Evolutionary conservation across 1,140 invertebrate genomes (phyloP).

Genomic region (Drosophila tropicalis): DNA sequence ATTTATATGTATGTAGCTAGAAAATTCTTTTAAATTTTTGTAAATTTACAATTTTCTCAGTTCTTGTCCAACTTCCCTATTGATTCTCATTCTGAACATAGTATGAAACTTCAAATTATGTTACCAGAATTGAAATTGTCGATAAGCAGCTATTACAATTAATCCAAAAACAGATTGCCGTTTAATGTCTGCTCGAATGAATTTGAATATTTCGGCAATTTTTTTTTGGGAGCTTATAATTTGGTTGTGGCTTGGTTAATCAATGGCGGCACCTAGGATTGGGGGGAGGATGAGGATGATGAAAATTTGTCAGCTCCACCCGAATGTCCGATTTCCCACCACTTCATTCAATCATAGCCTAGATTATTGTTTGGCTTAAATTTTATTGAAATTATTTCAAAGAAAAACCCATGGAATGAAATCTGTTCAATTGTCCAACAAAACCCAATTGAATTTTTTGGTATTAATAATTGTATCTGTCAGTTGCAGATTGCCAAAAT

Average conservation of each 20-base stretch:
- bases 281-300: too few species aligned
- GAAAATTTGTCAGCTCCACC: too few species aligned
- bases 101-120: neutral
- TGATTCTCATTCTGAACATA: too few species aligned
- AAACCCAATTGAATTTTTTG: neutral
- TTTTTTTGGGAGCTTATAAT: neutral
- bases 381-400: neutral
- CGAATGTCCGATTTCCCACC: too few species aligned
- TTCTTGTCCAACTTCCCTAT: neutral
- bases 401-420: neutral
- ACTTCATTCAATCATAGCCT: too few species aligned
- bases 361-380: neutral
- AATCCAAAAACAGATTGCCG: conserved; percentile 5
- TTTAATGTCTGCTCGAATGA: neutral
- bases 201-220: neutral
- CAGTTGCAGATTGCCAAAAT: neutral
- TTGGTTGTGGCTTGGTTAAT: neutral
- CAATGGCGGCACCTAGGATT: neutral
- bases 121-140: conserved; percentile 1
- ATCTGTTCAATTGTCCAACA: neutral
- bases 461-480: conserved; percentile 8
- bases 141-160: neutral
- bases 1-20: neutral
- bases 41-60: neutral
- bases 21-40: neutral